Evolutionary conservation across 2,888 invertebrate species (phyloP).

Genomic region (Nomada fucata): DNA sequence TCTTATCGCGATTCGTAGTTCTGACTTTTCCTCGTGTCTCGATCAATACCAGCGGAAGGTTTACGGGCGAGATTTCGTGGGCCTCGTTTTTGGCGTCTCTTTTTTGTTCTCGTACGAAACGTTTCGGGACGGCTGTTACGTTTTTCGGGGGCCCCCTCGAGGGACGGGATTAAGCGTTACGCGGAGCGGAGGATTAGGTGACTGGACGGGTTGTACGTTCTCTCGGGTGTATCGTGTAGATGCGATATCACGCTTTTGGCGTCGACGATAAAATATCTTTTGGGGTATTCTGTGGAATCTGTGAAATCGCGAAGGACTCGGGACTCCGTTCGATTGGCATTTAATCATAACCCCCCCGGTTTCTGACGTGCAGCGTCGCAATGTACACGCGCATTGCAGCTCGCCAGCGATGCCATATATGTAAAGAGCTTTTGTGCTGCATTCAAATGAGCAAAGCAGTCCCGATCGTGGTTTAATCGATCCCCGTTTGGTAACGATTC

Average conservation of each 20-base stretch:
- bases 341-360: constrained; percentile 38
- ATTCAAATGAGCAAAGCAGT: constrained; percentile 33
- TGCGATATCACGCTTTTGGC: background rate
- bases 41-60: no score
- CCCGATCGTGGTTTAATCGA: constrained; percentile 48
- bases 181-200: no score
- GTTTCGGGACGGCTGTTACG: no score
- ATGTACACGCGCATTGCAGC: constrained; percentile 59
- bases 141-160: no score
- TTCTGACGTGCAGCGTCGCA: constrained; percentile 57
- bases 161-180: no score
- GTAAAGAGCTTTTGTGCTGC: constrained; percentile 46
- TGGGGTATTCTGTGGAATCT: background rate
- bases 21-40: no score
- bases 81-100: no score
- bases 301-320: background rate
- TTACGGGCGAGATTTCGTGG: no score
- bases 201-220: no score
- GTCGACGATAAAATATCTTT: background rate
- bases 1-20: background rate
- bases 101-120: no score
- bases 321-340: constrained; percentile 28
- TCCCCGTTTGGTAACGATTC: constrained; percentile 16
- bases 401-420: constrained; percentile 36
- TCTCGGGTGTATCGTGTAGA: no score